These are phyloP conservation scores for Cyclina sinensis DNA, from an alignment of 1,140 invertebrate genomes.

Conservation along the genomic window DNA sequence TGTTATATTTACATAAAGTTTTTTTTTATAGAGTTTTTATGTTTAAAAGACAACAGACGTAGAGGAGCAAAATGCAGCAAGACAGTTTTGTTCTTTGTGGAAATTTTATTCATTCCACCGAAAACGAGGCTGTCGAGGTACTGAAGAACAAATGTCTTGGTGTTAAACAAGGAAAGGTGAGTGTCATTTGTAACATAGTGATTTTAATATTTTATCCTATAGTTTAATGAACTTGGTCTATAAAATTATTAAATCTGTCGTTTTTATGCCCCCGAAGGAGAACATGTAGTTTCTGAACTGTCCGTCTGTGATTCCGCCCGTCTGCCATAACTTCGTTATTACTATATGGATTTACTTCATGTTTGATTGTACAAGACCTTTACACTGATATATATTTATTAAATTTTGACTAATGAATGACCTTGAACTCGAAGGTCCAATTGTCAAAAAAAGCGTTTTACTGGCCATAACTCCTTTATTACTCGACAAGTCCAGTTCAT, in stretches of 20 bases:
- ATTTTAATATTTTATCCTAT: background rate
- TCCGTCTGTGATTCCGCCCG: background rate
- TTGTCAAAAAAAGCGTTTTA: background rate
- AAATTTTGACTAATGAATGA: background rate
- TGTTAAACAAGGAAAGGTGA: constrained; percentile 71
- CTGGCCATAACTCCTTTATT: background rate
- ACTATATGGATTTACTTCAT: background rate
- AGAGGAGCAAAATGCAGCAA: constrained; percentile 8
- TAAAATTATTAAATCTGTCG: background rate
- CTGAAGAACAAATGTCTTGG: constrained; percentile 67
- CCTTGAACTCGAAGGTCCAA: background rate
- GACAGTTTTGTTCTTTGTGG: constrained; percentile 65
- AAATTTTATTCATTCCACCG: constrained; percentile 70
- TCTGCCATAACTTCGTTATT: background rate
- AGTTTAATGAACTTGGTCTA: background rate
- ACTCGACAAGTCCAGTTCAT: too few relatives aligned
- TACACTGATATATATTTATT: background rate
- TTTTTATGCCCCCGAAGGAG: background rate
- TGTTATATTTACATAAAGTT: too few relatives aligned
- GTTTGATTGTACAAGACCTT: background rate
- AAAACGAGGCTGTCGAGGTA: constrained; percentile 8
- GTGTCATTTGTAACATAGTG: background rate
- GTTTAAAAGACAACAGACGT: too few relatives aligned
- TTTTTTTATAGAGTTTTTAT: too few relatives aligned
- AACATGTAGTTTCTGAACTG: background rate